phyloP scores from a whole-genome alignment of 2,797 vertebrate species.

The Sebastes flavidus region DNA sequence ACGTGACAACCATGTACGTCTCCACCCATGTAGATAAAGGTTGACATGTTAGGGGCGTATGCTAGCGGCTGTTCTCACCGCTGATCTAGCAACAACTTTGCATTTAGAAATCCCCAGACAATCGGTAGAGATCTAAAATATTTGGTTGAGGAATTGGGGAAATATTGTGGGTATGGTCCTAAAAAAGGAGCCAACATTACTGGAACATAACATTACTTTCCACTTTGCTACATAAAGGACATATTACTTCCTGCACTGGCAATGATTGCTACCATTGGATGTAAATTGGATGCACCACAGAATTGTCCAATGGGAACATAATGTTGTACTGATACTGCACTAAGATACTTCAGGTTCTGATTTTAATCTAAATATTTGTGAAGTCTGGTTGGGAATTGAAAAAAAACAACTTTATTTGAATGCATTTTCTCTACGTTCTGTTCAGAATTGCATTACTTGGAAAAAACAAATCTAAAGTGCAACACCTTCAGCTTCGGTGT shows the following conservation, averaged over 20 bases:
- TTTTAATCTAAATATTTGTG: neutral
- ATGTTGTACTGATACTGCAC: neutral
- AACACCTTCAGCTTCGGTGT: neutral
- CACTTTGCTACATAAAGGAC: neutral
- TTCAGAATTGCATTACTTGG: neutral
- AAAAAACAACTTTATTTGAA: neutral
- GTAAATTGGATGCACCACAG: neutral
- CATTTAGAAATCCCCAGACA: neutral
- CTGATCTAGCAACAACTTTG: too few relatives aligned
- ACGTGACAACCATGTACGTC: too few relatives aligned
- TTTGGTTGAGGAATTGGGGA: neutral
- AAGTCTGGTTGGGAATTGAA: neutral
- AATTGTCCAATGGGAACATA: neutral
- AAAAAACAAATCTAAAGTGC: neutral
- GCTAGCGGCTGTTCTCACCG: too few relatives aligned
- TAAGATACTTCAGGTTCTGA: neutral
- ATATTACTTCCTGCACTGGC: neutral
- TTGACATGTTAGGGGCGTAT: too few relatives aligned
- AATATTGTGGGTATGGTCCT: neutral
- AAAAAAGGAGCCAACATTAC: neutral
- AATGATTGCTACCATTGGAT: neutral
- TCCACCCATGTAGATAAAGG: too few relatives aligned
- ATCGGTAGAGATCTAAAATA: neutral
- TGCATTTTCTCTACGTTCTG: neutral
- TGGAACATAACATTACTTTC: neutral